Percentiles rank a stretch among this genome's conserved stretches.
Evolutionary conservation across 92 coral and sea anemone genomes (phyloP).

Genomic region (Porites divaricata): DNA sequence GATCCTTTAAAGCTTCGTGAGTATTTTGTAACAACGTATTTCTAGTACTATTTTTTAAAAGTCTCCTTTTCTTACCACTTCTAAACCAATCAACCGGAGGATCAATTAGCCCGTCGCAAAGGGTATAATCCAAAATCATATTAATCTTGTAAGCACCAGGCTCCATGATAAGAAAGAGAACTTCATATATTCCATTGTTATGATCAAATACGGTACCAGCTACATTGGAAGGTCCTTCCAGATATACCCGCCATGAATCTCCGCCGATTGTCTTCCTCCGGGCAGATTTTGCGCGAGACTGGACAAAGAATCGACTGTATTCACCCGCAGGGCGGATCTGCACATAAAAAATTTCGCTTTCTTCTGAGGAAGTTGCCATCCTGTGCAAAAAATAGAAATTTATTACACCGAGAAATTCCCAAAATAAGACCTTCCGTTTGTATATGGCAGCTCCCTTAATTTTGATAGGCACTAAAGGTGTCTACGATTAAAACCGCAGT

Average conservation of each 20-base stretch:
- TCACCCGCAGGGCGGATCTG: constrained; percentile 74
- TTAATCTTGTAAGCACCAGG: constrained; percentile 67
- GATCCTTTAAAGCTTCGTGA: too few species aligned
- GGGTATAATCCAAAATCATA: constrained; percentile 68
- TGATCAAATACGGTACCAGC: constrained; percentile 79
- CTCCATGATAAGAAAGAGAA: constrained; percentile 67
- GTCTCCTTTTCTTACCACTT: constrained; percentile 40
- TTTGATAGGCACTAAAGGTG: too few species aligned
- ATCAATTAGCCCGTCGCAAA: constrained; percentile 79
- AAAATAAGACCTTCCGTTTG: neutral
- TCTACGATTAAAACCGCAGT: too few species aligned
- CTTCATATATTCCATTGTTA: constrained; percentile 83
- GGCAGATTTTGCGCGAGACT: constrained; percentile 55
- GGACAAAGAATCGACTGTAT: constrained; percentile 70
- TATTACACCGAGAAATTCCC: too few species aligned
- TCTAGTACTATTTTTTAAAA: too few species aligned
- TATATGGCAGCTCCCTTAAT: too few species aligned
- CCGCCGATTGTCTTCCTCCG: constrained; percentile 66
- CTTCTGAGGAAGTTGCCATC: constrained; percentile 48
- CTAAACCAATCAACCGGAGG: constrained; percentile 82
- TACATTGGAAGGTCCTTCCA: constrained; percentile 56
- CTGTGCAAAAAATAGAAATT: neutral
- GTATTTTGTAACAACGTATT: too few species aligned
- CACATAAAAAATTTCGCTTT: constrained; percentile 54
- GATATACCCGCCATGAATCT: constrained; percentile 80